Evolutionary conservation across 2,797 vertebrate species (phyloP).

Genomic region (Spinus olivaceus): DNA sequence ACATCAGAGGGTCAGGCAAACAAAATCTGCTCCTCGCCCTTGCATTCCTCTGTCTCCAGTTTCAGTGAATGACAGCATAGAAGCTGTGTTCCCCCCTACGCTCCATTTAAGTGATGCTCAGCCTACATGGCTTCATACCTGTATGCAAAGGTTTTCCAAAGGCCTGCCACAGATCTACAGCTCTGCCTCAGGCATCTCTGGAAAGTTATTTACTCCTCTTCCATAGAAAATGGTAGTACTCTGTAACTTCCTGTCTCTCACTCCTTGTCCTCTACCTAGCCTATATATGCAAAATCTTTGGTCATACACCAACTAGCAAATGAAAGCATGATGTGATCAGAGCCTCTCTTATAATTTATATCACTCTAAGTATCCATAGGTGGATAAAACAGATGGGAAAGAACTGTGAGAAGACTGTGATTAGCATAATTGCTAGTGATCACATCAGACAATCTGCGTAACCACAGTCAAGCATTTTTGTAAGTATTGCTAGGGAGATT

Average conservation of each 20-base stretch:
- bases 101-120: not conserved
- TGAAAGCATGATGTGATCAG: not conserved
- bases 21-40: not conserved
- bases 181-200: not conserved
- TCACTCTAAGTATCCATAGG: constrained; percentile 59
- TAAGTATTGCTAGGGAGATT: constrained; percentile 61
- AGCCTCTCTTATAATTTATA: constrained; percentile 40
- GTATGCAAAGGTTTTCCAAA: not conserved
- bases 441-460: constrained; percentile 68
- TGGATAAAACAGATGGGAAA: constrained; percentile 67
- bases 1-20: not conserved
- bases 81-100: accelerated
- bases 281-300: not conserved
- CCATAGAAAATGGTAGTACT: not conserved
- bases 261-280: not conserved
- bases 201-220: not conserved
- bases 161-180: not conserved
- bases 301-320: not conserved
- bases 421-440: constrained; percentile 70
- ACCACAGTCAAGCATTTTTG: constrained; percentile 52
- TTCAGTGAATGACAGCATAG: not conserved
- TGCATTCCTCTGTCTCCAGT: not conserved
- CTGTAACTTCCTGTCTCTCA: not conserved
- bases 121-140: not conserved
- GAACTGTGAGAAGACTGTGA: constrained; percentile 59